These are phyloP conservation scores for Esox lucius DNA, from an alignment of 2,797 vertebrate species.

Conservation along the genomic window DNA sequence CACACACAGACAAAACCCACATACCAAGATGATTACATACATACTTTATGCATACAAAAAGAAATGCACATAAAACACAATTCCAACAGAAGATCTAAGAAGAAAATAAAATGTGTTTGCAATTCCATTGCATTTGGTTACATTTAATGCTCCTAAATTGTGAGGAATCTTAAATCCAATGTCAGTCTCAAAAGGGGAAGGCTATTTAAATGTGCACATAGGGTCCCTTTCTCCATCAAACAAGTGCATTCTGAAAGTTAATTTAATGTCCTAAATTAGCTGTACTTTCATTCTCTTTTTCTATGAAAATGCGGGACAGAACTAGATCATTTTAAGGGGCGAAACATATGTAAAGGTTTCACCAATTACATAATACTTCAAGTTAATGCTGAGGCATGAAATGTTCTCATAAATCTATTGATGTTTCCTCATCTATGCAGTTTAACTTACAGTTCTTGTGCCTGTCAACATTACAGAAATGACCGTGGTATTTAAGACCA, in stretches of 20 bases:
- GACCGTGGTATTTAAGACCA: background rate
- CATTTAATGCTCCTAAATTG: background rate
- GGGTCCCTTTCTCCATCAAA: conserved; percentile 16
- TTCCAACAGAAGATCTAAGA: background rate
- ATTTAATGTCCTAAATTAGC: conserved; percentile 34
- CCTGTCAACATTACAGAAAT: background rate
- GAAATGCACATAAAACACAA: background rate
- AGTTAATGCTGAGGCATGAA: background rate
- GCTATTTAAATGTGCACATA: conserved; percentile 18
- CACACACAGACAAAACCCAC: no score
- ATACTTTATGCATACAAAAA: no score
- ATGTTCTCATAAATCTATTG: background rate
- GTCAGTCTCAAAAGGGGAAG: background rate
- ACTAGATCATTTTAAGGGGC: conserved; percentile 37
- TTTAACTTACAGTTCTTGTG: background rate
- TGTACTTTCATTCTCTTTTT: conserved; percentile 17
- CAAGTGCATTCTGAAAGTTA: conserved; percentile 27
- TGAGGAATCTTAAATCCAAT: background rate
- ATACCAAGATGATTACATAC: no score
- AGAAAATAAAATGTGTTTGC: background rate
- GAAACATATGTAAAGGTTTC: conserved; percentile 49
- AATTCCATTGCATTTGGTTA: background rate
- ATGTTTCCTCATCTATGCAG: background rate
- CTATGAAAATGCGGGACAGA: conserved; percentile 33
- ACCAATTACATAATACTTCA: conserved; percentile 39